Percentiles rank a stretch among this genome's conserved stretches.
Evolutionary conservation across 2,797 vertebrate species (phyloP).

Genomic region (Takifugu ocellatus): DNA sequence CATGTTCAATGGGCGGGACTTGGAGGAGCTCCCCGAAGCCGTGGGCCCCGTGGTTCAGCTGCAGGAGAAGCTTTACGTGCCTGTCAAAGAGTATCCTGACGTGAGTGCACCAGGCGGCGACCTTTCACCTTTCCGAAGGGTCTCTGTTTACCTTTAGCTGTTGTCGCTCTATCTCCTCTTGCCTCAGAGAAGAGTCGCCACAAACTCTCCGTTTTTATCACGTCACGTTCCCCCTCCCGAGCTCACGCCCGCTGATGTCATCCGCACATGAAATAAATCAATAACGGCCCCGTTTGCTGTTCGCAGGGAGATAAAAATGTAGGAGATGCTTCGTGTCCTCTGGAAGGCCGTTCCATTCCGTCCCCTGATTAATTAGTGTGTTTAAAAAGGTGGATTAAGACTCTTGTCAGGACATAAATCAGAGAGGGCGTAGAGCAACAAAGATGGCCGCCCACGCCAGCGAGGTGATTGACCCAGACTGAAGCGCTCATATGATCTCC

Average conservation of each 20-base stretch:
- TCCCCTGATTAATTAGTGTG: slow-evolving; percentile 27
- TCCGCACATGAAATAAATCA: slow-evolving; percentile 31
- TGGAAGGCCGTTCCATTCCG: neutral
- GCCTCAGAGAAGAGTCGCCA: neutral
- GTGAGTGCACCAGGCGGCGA: slow-evolving; percentile 77
- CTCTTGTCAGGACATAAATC: too few relatives aligned
- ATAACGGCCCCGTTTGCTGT: neutral
- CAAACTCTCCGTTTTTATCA: neutral
- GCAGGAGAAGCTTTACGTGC: slow-evolving; percentile 99
- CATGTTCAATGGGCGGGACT: slow-evolving; percentile 88
- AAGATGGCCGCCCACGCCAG: slow-evolving; percentile 1
- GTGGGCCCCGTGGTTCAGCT: slow-evolving; percentile 95
- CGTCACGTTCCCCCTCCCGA: slow-evolving; percentile 38
- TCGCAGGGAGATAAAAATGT: slow-evolving; percentile 12
- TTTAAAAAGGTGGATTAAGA: slow-evolving; percentile 28
- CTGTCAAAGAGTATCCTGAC: slow-evolving; percentile 98
- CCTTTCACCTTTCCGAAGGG: slow-evolving; percentile 61
- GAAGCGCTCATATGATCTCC: slow-evolving; percentile 66
- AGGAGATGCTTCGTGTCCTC: slow-evolving; percentile 1
- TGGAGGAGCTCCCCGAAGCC: slow-evolving; percentile 91
- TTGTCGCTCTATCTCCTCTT: slow-evolving; percentile 37
- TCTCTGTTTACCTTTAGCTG: slow-evolving; percentile 43
- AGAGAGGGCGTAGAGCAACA: slow-evolving; percentile 7
- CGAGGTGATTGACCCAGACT: slow-evolving; percentile 28
- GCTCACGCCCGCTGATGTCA: slow-evolving; percentile 51